phyloP scores from a whole-genome alignment of 2,797 vertebrate species.

The Ctenochaetus hawaiiensis region DNA sequence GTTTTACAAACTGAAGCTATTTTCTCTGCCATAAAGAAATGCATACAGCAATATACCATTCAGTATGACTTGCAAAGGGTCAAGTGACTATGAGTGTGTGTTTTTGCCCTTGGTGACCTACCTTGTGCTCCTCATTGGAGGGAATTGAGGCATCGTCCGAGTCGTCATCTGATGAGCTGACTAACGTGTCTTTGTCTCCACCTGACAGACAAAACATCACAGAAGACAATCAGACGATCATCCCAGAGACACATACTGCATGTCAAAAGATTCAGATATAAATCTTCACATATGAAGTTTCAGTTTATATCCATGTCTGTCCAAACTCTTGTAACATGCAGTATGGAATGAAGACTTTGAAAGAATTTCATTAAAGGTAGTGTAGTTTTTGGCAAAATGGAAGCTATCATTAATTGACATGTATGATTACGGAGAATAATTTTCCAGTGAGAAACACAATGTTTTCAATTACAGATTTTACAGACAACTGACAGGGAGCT shows the following conservation, averaged over 20 bases:
- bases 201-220: slow-evolving; percentile 61
- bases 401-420: too few relatives aligned
- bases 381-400: too few relatives aligned
- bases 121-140: slow-evolving; percentile 94
- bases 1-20: too few relatives aligned
- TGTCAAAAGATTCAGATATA: not conserved
- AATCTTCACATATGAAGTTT: too few relatives aligned
- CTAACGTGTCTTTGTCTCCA: slow-evolving; percentile 85
- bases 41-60: not conserved
- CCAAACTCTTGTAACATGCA: too few relatives aligned
- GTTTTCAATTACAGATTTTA: too few relatives aligned
- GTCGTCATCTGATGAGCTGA: slow-evolving; percentile 89
- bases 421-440: too few relatives aligned
- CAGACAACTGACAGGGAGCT: too few relatives aligned
- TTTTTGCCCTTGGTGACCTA: slow-evolving; percentile 47
- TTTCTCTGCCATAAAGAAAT: not conserved
- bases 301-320: too few relatives aligned
- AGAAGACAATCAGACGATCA: not conserved
- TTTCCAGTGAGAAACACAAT: too few relatives aligned
- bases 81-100: not conserved
- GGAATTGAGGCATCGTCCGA: slow-evolving; percentile 88
- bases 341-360: too few relatives aligned
- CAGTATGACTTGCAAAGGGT: not conserved
- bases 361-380: too few relatives aligned
- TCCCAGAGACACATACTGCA: not conserved